Base-by-base conservation (phyloP, 2,888 invertebrate species). In the Drosophila macrospina region DNA sequence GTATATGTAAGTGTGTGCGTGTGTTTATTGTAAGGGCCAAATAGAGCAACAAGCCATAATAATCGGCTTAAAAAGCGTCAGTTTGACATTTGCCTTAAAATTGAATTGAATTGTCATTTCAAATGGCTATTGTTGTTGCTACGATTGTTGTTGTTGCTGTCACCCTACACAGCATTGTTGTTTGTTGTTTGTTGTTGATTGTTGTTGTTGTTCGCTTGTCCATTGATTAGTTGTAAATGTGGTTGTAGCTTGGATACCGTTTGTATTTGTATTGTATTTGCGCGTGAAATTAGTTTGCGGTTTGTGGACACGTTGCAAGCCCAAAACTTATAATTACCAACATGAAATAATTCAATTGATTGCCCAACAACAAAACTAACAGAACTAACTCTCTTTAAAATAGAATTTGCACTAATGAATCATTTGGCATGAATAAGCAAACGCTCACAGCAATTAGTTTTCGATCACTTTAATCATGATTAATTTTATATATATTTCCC, bases 91-190 rank as follows among this genome's bases (percentile, higher is more conserved):
- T 76, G 68, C 63, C 59, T 69, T 47, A 45, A 65, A 78, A 65
- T 69, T 84, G 70, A 82, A 84, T 84, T 71, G 71, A 85, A 81
- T 81, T 81, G 80, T 72, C 86, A 84, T 79, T 69, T 77, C 72
- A 42, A 69, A 56, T 37, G 34, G 60, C 4, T 10, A 3, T 36
- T 5, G 10, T 20, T 50, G 5, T 41, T 51, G 30, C 32, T 44
- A 20, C 8, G 60, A 10, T 39, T 20, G 44, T 42, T 59, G 26
- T 54, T 60, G 42, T 30, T 57, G 36, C 45, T 37, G 63, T 51
- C 56, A 48, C 37, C 48, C 32, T 47, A 6, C 8, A 2, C 28
- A 7, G 28, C 7, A 28, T 28, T 28, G 28, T 28, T 28, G 39
- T 24, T 20, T 20, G 20, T 3, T 20, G 20, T 20, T 28, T 28